These are phyloP conservation scores for Sardina pilchardus DNA, from an alignment of 2,113 vertebrate species.

Conservation along the genomic window DNA sequence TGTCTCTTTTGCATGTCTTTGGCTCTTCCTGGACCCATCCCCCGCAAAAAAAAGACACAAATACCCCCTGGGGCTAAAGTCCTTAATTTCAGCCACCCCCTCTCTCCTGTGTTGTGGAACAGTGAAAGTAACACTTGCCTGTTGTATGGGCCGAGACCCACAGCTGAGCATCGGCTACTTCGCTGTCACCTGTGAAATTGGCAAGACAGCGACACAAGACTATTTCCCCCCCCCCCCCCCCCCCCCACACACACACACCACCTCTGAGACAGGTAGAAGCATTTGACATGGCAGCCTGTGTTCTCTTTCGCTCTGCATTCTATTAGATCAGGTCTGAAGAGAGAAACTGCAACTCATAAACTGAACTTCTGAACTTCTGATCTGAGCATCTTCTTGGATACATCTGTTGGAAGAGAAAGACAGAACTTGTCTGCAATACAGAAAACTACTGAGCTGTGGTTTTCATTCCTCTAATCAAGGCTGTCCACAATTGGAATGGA, in stretches of 20 bases:
- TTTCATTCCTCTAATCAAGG: background rate
- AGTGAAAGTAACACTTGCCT: conserved; percentile 41
- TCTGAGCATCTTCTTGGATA: background rate
- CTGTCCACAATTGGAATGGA: background rate
- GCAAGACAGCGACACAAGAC: background rate
- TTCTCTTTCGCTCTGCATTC: background rate
- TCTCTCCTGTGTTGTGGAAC: conserved; percentile 28
- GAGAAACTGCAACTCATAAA: background rate
- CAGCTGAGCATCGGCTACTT: background rate
- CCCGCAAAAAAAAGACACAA: conserved; percentile 33
- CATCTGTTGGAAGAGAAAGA: background rate
- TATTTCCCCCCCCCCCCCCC: background rate
- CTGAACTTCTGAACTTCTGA: no score
- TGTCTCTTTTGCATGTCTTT: conserved; percentile 37
- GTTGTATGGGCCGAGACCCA: background rate
- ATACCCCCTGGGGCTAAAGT: conserved; percentile 35
- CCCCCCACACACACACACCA: no score
- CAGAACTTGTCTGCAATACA: background rate
- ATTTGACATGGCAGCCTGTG: background rate
- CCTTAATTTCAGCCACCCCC: conserved; percentile 30
- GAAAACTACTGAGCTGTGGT: background rate
- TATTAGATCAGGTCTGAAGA: background rate
- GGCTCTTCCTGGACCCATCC: conserved; percentile 30
- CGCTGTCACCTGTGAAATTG: background rate
- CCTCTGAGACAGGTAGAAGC: background rate